phyloP scores from a whole-genome alignment of 2,113 vertebrate species.

The Saguinus imperator region DNA sequence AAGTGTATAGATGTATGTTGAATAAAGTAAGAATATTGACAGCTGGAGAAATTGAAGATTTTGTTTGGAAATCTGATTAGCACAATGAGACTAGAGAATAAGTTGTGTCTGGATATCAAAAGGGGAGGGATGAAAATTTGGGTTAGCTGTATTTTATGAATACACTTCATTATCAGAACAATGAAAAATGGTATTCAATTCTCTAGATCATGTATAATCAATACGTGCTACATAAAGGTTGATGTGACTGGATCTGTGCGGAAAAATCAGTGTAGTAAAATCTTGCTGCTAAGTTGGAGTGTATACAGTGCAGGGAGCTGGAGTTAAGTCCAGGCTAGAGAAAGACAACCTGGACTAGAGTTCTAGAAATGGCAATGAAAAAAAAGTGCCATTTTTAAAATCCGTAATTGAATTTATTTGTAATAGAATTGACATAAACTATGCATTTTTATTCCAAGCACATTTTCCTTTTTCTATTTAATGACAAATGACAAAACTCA shows the following conservation, averaged over 20 bases:
- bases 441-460: not conserved
- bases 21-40: not conserved
- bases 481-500: slow-evolving; percentile 39
- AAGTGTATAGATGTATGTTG: not conserved
- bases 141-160: not conserved
- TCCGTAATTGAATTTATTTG: not conserved
- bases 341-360: not conserved
- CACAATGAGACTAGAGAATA: not conserved
- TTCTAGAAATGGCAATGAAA: not conserved
- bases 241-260: not conserved
- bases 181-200: not conserved
- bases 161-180: not conserved
- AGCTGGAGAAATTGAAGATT: not conserved
- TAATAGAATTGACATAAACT: not conserved
- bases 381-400: not conserved
- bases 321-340: not conserved
- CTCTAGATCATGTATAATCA: not conserved
- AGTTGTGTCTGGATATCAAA: not conserved
- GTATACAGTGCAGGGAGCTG: not conserved
- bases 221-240: not conserved
- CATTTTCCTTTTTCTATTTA: not conserved
- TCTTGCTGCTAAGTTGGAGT: not conserved
- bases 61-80: not conserved
- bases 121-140: not conserved
- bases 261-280: not conserved